These are phyloP conservation scores for Uria lomvia DNA, from an alignment of 2,113 vertebrate species.

Conservation along the genomic window DNA sequence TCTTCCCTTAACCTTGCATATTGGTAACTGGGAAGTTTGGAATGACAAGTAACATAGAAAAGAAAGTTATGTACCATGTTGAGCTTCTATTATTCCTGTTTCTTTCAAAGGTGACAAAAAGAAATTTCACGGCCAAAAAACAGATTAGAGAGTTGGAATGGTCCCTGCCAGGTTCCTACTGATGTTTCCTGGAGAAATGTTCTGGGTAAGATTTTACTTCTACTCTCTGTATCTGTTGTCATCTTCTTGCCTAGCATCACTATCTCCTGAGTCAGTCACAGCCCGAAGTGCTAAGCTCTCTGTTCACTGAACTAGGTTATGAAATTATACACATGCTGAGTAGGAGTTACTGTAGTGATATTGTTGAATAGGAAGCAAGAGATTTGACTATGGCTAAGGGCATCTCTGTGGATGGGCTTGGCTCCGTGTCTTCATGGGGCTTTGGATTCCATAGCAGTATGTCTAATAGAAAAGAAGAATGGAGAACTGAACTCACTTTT, in stretches of 20 bases:
- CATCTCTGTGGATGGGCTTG: not conserved
- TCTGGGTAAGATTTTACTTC: not conserved
- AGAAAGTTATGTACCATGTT: not conserved
- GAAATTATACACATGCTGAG: not conserved
- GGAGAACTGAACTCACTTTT: not conserved
- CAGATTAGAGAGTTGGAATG: not conserved
- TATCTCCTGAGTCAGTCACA: not conserved
- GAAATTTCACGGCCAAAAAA: not conserved
- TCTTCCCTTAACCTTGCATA: not conserved
- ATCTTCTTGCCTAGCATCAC: not conserved
- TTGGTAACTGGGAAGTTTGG: not conserved
- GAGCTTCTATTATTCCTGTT: not conserved
- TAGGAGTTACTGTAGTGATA: not conserved
- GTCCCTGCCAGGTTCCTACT: not conserved
- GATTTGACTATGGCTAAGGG: not conserved
- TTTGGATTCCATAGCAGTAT: not conserved
- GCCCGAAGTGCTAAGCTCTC: not conserved
- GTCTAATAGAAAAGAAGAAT: not conserved
- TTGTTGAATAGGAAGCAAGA: not conserved
- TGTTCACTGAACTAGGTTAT: not conserved
- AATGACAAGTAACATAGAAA: not conserved
- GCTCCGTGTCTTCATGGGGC: not conserved
- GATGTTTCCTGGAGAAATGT: not conserved
- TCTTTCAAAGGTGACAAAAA: not conserved
- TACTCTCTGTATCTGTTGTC: fast-evolving